Base-by-base conservation (phyloP, 2,888 invertebrate genomes). In the Zhuqinia jingwanae region DNA sequence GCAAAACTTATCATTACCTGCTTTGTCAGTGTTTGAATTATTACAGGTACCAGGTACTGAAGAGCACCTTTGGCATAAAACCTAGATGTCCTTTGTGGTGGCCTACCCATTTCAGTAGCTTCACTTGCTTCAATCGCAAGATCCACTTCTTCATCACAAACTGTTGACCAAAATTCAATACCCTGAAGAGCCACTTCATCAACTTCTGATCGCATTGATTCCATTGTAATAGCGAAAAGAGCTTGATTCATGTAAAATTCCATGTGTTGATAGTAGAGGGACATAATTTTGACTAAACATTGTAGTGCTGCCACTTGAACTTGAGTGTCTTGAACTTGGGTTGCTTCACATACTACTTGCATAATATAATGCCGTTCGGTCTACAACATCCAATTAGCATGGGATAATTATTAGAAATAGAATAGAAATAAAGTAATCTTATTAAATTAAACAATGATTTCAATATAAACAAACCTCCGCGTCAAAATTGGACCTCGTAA, bases 91-190 rank as follows among this genome's bases (percentile, higher is more conserved):
- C 98, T 94, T 25, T 95, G 95, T 22, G 99, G 99, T n/a, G 98
- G 96, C 88, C 97, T 95, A n/a, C 99, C 97, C 91, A 96, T 95
- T 92, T 99, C 99, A 53, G 95, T 94, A 13, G 99, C 99, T 93
- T 99, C 99, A 63, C 96, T 96, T 91, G 97, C 97, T 93, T 99
- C 98, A 92, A 98, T 96, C 0, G 96, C 95, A 90, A 99, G 94
- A 93, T 99, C 99, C 47, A 99, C 97, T 93, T 99, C 99, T 93
- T 99, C 99, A 93, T 99, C 99, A 92, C 99, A 98, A 0, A 99
- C 99, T 91, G 98, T 99, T 3, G 99, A 99, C 99, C 99, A 99
- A 93, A 99, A 99, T 93, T 99, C 99, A 92, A 99, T 99, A 90
- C 99, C 99, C 94, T 99, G 99, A 83, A 99, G 94, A 20, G 98